These are phyloP conservation scores for Fratercula arctica DNA, from an alignment of 2,797 vertebrate species.

Conservation along the genomic window DNA sequence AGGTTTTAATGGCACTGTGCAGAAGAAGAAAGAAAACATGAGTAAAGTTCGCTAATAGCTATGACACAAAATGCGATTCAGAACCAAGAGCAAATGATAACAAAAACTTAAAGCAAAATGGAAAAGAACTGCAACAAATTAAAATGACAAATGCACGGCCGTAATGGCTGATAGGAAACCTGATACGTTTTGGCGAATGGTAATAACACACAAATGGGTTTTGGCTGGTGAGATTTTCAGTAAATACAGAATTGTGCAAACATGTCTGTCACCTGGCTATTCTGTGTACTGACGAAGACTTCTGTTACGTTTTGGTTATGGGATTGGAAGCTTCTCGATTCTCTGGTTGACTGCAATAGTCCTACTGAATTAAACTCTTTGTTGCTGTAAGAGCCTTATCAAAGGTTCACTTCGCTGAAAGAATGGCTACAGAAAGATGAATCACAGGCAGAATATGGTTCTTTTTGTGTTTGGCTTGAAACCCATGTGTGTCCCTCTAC, in stretches of 20 bases:
- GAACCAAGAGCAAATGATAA: constrained; percentile 61
- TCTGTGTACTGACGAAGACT: not conserved
- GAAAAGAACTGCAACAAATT: constrained; percentile 75
- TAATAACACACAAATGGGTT: constrained; percentile 39
- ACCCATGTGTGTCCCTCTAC: not conserved
- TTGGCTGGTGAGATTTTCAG: constrained; percentile 42
- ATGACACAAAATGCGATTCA: constrained; percentile 60
- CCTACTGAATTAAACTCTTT: not conserved
- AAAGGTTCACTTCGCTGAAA: not conserved
- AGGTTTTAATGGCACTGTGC: constrained; percentile 74
- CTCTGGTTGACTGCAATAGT: not conserved
- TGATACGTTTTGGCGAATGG: constrained; percentile 70
- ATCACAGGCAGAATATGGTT: not conserved
- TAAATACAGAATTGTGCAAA: constrained; percentile 61
- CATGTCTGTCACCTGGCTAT: constrained; percentile 51
- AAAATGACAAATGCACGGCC: constrained; percentile 76
- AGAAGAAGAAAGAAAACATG: constrained; percentile 63
- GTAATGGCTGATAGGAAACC: constrained; percentile 82
- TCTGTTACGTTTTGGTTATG: not conserved
- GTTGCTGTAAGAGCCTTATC: not conserved
- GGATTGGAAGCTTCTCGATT: not conserved
- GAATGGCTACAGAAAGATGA: not conserved
- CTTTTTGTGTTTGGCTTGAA: not conserved
- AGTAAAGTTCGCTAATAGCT: constrained; percentile 61
- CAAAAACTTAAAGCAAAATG: constrained; percentile 63